phyloP scores from a whole-genome alignment of 2,113 vertebrate species.

The Uropsilus gracilis region DNA sequence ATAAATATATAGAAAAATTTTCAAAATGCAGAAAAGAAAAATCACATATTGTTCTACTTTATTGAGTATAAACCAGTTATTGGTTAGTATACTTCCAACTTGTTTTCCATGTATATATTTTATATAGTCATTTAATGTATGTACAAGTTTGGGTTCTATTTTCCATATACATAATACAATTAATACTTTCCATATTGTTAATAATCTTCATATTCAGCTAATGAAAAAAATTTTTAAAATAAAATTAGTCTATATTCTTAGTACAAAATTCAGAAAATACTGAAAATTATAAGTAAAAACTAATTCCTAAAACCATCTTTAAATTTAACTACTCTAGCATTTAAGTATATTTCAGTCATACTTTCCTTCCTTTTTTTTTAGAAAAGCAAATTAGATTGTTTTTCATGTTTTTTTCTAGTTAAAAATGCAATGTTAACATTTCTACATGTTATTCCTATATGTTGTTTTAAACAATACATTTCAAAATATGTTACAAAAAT shows the following conservation, averaged over 20 bases:
- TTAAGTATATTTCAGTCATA: not conserved
- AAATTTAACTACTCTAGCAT: not conserved
- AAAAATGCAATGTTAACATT: not conserved
- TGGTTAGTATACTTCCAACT: not conserved
- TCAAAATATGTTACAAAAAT: constrained; percentile 30
- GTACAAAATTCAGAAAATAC: constrained; percentile 6
- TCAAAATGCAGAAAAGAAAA: constrained; percentile 24
- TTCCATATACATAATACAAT: not conserved
- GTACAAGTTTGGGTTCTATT: not conserved
- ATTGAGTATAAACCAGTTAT: not conserved
- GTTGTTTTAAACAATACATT: not conserved
- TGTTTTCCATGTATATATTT: not conserved
- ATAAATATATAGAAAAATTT: constrained; percentile 4
- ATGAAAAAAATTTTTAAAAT: not conserved
- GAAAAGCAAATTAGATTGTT: constrained; percentile 8
- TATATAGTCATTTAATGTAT: not conserved
- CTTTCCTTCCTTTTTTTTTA: not conserved
- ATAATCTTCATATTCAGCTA: not conserved
- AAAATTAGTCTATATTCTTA: not conserved
- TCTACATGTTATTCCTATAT: not conserved
- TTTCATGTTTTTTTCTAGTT: constrained; percentile 17
- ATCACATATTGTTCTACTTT: not conserved
- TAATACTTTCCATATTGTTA: not conserved
- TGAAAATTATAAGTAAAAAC: not conserved
- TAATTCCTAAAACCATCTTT: not conserved